These are phyloP conservation scores for Acanthaster planci DNA, from an alignment of 35 echinoderm and acorn worm genomes.

Conservation along the genomic window DNA sequence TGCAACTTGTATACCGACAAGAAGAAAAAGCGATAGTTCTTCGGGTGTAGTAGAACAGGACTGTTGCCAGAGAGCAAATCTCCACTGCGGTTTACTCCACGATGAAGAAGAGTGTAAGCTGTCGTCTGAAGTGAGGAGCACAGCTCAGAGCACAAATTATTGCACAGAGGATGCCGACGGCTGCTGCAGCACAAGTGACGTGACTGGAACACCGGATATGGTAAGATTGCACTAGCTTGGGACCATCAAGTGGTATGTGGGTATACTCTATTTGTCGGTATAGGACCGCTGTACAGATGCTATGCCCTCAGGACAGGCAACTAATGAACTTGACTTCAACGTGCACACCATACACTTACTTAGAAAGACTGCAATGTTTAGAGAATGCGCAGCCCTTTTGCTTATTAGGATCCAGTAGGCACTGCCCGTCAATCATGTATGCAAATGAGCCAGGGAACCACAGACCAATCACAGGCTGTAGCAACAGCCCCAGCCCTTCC, in stretches of 20 bases:
- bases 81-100: no score
- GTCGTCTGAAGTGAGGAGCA: background rate
- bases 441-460: constrained; percentile 14
- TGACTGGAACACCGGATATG: constrained; percentile 28
- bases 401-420: background rate
- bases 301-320: background rate
- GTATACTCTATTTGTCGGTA: background rate
- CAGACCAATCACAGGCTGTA: constrained; percentile 28
- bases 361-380: background rate
- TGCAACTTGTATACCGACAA: background rate
- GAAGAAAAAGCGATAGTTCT: no score
- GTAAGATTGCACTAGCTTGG: constrained; percentile 16
- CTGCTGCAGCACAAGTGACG: constrained; percentile 29
- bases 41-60: no score
- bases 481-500: constrained; percentile 5
- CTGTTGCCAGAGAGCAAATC: no score
- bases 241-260: background rate
- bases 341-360: constrained; percentile 11
- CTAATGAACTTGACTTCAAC: constrained; percentile 23
- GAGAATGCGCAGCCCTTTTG: no score
- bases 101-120: no score
- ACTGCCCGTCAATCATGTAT: constrained; percentile 29
- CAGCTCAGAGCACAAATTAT: background rate
- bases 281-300: background rate
- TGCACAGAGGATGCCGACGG: background rate